phyloP scores from a whole-genome alignment of 2,113 vertebrate species.

The Halichoerus grypus region DNA sequence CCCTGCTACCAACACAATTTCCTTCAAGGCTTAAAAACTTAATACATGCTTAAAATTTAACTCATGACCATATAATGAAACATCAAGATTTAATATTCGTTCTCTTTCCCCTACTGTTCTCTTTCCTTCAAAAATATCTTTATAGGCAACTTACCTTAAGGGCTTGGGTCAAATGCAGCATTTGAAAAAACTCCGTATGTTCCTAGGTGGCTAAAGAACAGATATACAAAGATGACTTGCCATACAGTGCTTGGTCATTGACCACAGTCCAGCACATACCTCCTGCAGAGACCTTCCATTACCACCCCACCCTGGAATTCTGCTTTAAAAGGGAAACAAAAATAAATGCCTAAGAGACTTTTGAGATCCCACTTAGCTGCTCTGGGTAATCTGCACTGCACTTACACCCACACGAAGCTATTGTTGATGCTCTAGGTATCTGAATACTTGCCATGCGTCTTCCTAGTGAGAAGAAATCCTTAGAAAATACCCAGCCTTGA shows the following conservation, averaged over 20 bases:
- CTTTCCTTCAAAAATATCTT: neutral
- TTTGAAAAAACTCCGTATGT: constrained; percentile 83
- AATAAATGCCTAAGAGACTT: neutral
- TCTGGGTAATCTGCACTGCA: neutral
- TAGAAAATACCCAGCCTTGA: neutral
- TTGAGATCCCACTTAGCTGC: neutral
- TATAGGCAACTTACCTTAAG: constrained; percentile 74
- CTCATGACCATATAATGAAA: neutral
- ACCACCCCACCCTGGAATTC: neutral
- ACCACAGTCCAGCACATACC: neutral
- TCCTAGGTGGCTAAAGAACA: constrained; percentile 79
- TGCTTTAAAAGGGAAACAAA: neutral
- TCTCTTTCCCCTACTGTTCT: neutral
- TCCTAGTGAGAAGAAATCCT: neutral
- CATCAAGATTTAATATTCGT: neutral
- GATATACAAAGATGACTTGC: constrained; percentile 54
- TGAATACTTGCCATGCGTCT: neutral
- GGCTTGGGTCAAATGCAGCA: constrained; percentile 73
- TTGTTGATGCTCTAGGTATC: neutral
- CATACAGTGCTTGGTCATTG: neutral
- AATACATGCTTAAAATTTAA: neutral
- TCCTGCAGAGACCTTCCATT: neutral
- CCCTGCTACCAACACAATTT: neutral
- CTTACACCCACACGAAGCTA: neutral
- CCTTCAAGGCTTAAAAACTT: neutral